Percentiles rank a stretch among this genome's conserved stretches.
Conservation (phyloP, 2,888 invertebrate species). For the Trissolcus japonicus region DNA sequence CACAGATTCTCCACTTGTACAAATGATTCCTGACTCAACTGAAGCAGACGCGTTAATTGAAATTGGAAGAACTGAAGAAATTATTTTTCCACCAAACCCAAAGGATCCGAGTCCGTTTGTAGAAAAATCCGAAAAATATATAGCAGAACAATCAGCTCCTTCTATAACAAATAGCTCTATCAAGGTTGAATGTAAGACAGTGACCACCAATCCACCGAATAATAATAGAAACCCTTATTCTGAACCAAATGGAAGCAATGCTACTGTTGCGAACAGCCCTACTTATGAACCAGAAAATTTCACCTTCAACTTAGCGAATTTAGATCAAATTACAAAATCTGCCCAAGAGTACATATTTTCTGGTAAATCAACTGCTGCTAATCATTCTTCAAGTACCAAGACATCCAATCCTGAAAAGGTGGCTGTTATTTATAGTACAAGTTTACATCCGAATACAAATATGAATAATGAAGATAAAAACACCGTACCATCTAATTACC, state of each 20-base stretch:
- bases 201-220: background rate
- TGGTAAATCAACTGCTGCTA: slow-evolving; percentile 47
- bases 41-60: slow-evolving; percentile 51
- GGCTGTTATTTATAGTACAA: slow-evolving; percentile 64
- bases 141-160: slow-evolving; percentile 26
- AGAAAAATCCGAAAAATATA: slow-evolving; percentile 40
- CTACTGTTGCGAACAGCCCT: slow-evolving; percentile 22
- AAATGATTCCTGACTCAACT: slow-evolving; percentile 76
- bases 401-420: slow-evolving; percentile 42
- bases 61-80: slow-evolving; percentile 48
- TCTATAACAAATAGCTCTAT: slow-evolving; percentile 12
- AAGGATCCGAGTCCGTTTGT: slow-evolving; percentile 48
- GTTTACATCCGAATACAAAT: slow-evolving; percentile 59
- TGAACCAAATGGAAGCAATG: slow-evolving; percentile 56
- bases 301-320: slow-evolving; percentile 65
- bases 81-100: slow-evolving; percentile 43
- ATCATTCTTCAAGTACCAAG: slow-evolving; percentile 1
- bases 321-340: slow-evolving; percentile 53
- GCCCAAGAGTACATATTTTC: slow-evolving; percentile 43
- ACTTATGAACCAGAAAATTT: slow-evolving; percentile 65
- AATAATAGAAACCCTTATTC: slow-evolving; percentile 64
- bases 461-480: slow-evolving; percentile 61
- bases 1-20: slow-evolving; percentile 81
- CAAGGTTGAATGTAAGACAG: slow-evolving; percentile 45
- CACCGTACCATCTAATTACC: slow-evolving; percentile 64